Evolutionary conservation across 2,888 invertebrate species (phyloP).

Genomic region (Drosophila barbarae): DNA sequence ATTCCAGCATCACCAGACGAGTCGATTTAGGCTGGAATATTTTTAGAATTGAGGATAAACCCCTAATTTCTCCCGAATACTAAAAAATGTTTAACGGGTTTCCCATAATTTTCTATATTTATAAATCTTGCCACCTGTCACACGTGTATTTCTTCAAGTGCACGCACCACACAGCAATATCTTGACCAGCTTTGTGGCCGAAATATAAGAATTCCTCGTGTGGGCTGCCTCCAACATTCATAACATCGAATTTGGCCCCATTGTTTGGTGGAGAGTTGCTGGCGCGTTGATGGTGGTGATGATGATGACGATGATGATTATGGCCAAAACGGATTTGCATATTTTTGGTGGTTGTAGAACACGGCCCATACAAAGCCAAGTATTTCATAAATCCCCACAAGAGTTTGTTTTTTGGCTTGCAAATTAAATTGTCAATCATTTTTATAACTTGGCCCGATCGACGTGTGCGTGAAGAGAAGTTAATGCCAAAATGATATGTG

Average conservation of each 20-base stretch:
- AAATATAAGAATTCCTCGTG: slow-evolving; percentile 43
- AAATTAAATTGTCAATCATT: slow-evolving; percentile 78
- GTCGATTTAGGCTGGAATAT: background rate
- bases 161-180: slow-evolving; percentile 7
- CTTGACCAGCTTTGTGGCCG: slow-evolving; percentile 27
- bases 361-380: slow-evolving; percentile 54
- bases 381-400: slow-evolving; percentile 66
- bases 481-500: slow-evolving; percentile 70
- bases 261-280: slow-evolving; percentile 29
- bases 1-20: background rate
- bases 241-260: slow-evolving; percentile 42
- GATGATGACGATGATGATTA: slow-evolving; percentile 42
- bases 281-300: background rate
- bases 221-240: slow-evolving; percentile 60
- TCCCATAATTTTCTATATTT: too few species aligned
- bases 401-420: slow-evolving; percentile 41
- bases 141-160: slow-evolving; percentile 13
- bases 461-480: slow-evolving; percentile 64
- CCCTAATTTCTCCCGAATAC: too few species aligned
- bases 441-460: slow-evolving; percentile 61
- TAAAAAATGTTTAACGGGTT: too few species aligned
- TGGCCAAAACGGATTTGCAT: slow-evolving; percentile 68
- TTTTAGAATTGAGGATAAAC: too few species aligned
- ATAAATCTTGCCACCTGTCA: background rate
- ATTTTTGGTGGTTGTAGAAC: slow-evolving; percentile 53